A percentile compares a stretch with the other conserved stretches of the same genome.
Conservation (phyloP, 2,888 invertebrate species). For the Lumbricus terrestris region DNA sequence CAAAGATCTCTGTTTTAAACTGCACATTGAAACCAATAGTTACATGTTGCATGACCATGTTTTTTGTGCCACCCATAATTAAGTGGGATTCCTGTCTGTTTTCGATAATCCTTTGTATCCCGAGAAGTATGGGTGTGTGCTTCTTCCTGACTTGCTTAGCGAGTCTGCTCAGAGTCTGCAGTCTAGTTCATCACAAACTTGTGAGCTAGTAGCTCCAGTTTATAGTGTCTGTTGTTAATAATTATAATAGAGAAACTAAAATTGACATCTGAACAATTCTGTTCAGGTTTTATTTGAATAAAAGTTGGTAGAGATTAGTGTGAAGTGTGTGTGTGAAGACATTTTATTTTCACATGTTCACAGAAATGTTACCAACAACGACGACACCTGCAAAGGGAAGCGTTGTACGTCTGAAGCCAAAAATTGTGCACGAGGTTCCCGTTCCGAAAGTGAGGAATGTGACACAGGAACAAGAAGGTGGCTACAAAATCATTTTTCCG, state of each 20-base stretch:
- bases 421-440: slow-evolving; percentile 46
- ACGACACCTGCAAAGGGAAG: background rate
- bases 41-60: no score
- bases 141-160: no score
- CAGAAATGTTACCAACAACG: background rate
- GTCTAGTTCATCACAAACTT: background rate
- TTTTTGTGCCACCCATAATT: no score
- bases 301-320: background rate
- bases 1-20: no score
- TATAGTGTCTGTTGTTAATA: background rate
- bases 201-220: background rate
- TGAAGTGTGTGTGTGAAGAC: background rate
- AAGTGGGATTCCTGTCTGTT: no score
- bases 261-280: background rate
- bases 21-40: no score
- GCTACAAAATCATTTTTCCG: slow-evolving; percentile 63
- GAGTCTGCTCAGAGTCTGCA: no score
- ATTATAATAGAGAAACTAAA: background rate
- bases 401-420: background rate
- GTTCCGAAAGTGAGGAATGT: slow-evolving; percentile 57
- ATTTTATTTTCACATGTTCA: background rate
- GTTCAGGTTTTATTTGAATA: background rate
- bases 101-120: no score
- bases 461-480: slow-evolving; percentile 65
- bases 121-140: no score